Conservation (phyloP, 2,888 invertebrate species). For the Aromia moschata region DNA sequence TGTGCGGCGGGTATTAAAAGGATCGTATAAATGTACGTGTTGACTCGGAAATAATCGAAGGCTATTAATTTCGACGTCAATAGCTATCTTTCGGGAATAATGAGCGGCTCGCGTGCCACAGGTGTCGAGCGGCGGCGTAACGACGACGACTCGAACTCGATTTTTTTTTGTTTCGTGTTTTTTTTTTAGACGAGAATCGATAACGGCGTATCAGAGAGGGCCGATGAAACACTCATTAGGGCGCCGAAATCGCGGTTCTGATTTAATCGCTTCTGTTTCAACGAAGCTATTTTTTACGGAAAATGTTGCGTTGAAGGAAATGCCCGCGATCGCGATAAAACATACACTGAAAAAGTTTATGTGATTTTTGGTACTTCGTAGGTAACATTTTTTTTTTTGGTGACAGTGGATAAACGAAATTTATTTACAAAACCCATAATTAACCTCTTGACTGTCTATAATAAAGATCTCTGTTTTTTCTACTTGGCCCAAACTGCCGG, state of each 20-base stretch:
- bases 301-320: too few species aligned
- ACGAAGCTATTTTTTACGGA: too few species aligned
- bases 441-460: too few species aligned
- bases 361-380: too few species aligned
- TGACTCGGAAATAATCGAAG: constrained; percentile 60
- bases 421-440: too few species aligned
- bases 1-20: constrained; percentile 38
- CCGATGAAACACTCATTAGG: constrained; percentile 27
- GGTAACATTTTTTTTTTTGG: too few species aligned
- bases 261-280: constrained; percentile 29
- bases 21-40: constrained; percentile 47
- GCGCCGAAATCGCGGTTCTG: constrained; percentile 20
- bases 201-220: constrained; percentile 20
- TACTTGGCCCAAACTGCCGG: too few species aligned
- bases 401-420: too few species aligned
- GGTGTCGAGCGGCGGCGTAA: constrained; percentile 57
- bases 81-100: constrained; percentile 56
- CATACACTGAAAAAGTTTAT: too few species aligned
- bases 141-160: constrained; percentile 52
- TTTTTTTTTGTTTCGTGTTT: too few species aligned
- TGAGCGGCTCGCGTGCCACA: constrained; percentile 61
- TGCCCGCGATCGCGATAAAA: too few species aligned
- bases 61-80: constrained; percentile 60
- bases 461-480: too few species aligned
- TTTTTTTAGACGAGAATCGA: constrained; percentile 31